Evolutionary conservation across 2,888 invertebrate species (phyloP), one percentile per base, ranked within the genome.

Genomic region (Agrotis ipsilon): DNA sequence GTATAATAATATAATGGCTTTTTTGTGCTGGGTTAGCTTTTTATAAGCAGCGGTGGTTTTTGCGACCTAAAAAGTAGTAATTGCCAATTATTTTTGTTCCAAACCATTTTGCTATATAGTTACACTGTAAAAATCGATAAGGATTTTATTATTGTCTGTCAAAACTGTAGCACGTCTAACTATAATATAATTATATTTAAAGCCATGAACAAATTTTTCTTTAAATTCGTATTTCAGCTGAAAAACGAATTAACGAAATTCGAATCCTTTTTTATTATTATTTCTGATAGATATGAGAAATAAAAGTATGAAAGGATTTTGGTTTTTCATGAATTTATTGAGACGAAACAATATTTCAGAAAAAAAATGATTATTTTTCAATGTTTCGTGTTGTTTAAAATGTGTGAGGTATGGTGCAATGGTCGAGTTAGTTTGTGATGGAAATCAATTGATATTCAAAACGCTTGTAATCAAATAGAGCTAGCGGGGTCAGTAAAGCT

Each of bases 371-470:
- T 27, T 21, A 19, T 39, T 11, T 18, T 21, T 45, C 3, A 24
- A 18, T 54, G 19, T 59, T 52, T 59, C 45, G 11, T 0, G 18
- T 43, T 59, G 21, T 48, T 69, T 43, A 32, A 5, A 51, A 51
- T 45, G 21, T n/a, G 21, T 16, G 43, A 65, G 43, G 18, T 39
- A 49, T 16, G n/a, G 32, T 48, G 67, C 48, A 54, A 32, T 55
- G 59, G 18, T 27, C 27, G n/a, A 43, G 13, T 43, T 48, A 51
- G 39, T 46, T 32, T 14, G 51, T 69, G 46, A 51, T 54, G 46
- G 57, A 32, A 48, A 21, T 52, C 32, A 43, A 72, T 64, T 55
- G 27, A 48, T 75, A 80, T 70, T 81, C 57, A 66, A 70, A 79
- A 54, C 54, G 13, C n/a, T 51, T 75, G 66, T 58, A 59, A 80